phyloP scores from a whole-genome alignment of 2,113 vertebrate genomes.

The Propithecus coquereli region DNA sequence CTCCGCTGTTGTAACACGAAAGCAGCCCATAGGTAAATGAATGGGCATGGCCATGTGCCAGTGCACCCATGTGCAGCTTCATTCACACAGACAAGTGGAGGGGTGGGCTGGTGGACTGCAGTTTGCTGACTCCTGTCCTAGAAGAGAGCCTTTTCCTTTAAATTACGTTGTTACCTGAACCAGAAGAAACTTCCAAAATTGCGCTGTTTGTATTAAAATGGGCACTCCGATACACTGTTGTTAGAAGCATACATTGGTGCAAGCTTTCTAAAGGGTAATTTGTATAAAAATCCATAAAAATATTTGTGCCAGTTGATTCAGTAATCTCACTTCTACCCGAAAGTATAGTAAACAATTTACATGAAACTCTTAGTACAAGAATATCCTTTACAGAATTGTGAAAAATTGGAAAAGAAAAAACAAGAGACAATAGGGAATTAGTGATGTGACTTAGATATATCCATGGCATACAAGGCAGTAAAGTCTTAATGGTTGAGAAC shows the following conservation, averaged over 20 bases:
- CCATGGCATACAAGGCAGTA: not conserved
- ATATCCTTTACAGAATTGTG: conserved; percentile 16
- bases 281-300: not conserved
- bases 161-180: not conserved
- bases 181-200: not conserved
- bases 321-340: conserved; percentile 9
- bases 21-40: not conserved
- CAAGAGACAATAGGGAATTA: not conserved
- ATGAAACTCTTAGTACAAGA: conserved; percentile 1
- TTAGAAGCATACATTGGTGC: not conserved
- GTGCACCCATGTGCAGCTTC: not conserved
- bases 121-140: not conserved
- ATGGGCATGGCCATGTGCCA: not conserved
- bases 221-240: not conserved
- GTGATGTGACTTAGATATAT: not conserved
- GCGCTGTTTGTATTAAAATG: not conserved
- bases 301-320: conserved; percentile 6
- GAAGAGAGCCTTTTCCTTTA: not conserved
- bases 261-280: conserved; percentile 1
- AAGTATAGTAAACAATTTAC: not conserved
- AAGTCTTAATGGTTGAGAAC: not conserved
- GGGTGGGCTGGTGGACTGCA: not conserved
- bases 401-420: not conserved
- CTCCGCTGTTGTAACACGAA: not conserved
- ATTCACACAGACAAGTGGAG: not conserved